phyloP scores from a whole-genome alignment of 2,113 vertebrate genomes.

The Pteruthius melanotis region DNA sequence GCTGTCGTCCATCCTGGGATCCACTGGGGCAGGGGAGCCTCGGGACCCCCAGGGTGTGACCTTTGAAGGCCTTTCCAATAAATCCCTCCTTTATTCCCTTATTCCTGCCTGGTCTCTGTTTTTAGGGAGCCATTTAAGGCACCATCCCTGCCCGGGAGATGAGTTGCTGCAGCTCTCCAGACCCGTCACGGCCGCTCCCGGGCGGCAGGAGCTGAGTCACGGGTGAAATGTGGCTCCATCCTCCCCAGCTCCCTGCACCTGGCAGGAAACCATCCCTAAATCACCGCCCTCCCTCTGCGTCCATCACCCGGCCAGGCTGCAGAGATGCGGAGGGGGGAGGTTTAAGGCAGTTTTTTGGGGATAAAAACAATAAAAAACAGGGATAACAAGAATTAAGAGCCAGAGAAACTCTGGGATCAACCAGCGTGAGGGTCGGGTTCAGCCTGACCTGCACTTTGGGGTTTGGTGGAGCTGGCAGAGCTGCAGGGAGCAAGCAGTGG shows the following conservation, averaged over 20 bases:
- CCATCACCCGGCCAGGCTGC: background rate
- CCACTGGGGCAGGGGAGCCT: too few relatives aligned
- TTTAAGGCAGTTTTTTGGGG: background rate
- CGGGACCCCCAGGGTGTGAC: too few relatives aligned
- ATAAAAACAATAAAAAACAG: background rate
- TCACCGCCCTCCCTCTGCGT: background rate
- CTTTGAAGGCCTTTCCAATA: too few relatives aligned
- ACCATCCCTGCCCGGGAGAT: background rate
- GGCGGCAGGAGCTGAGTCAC: constrained; percentile 23
- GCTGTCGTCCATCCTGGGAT: too few relatives aligned
- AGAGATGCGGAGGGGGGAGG: background rate
- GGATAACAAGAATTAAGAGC: background rate
- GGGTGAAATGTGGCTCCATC: background rate
- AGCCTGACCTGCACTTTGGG: accelerated
- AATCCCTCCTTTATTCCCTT: too few relatives aligned
- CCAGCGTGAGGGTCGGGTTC: background rate
- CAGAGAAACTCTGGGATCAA: background rate
- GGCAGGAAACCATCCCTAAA: constrained; percentile 12
- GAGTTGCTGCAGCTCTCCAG: background rate
- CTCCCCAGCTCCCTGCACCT: background rate
- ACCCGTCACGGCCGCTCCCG: background rate
- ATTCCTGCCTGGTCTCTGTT: too few relatives aligned
- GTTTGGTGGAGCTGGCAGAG: background rate
- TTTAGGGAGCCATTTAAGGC: too few relatives aligned
- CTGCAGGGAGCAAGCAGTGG: background rate